Evolutionary conservation across 1,140 invertebrate genomes (phyloP).

Genomic region (Heterodera schachtii): DNA sequence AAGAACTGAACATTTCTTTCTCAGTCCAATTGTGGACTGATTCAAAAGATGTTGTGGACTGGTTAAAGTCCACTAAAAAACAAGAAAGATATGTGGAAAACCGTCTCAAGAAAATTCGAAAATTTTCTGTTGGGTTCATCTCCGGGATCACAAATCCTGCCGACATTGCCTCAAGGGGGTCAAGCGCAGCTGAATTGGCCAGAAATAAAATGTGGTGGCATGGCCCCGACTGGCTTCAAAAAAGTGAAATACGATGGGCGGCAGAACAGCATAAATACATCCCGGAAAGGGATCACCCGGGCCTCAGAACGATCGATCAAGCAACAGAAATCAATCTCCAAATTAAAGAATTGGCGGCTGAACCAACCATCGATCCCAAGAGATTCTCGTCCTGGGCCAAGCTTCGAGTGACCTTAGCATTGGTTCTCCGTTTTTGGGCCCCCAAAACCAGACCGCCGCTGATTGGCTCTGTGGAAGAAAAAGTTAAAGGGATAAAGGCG

Average conservation of each 20-base stretch:
- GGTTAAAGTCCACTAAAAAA: background rate
- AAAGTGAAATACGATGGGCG: too few species aligned
- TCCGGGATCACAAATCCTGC: background rate
- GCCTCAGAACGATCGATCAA: too few species aligned
- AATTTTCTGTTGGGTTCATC: background rate
- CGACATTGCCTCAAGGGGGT: background rate
- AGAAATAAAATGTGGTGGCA: background rate
- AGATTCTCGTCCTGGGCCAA: background rate
- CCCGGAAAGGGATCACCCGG: too few species aligned
- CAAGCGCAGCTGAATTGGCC: background rate
- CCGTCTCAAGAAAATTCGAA: background rate
- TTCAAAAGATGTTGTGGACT: background rate
- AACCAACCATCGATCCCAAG: background rate
- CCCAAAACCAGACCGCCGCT: background rate
- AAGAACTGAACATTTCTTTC: background rate
- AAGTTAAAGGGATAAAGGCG: conserved; percentile 1
- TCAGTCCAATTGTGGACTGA: background rate
- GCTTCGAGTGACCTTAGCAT: background rate
- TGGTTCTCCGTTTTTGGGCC: background rate
- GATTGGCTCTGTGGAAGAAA: background rate
- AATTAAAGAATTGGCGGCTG: too few species aligned
- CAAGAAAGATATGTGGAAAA: background rate
- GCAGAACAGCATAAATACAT: too few species aligned
- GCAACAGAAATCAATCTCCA: too few species aligned
- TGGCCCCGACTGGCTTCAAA: background rate